Conservation (phyloP, 2,888 invertebrate genomes). For the Margaritifera margaritifera region DNA sequence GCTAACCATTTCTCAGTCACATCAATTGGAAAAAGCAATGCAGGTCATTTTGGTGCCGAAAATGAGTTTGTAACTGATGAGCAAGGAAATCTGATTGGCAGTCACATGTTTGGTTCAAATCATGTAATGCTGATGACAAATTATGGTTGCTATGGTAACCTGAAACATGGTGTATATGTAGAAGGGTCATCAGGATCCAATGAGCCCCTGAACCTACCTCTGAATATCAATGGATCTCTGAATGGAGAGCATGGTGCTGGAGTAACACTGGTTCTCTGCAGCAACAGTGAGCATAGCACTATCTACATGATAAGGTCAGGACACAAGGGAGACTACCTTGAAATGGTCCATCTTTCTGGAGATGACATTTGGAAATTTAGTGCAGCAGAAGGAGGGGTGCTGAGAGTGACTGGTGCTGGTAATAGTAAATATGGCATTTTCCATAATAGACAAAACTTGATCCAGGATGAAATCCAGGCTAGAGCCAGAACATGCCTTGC, state of each 20-base stretch:
- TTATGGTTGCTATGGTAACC: conserved; percentile 40
- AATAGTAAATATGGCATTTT: conserved; percentile 43
- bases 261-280: conserved; percentile 46
- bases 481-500: conserved; percentile 34
- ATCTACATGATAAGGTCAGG: conserved; percentile 50
- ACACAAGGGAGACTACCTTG: conserved; percentile 41
- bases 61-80: conserved; percentile 41
- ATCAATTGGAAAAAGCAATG: conserved; percentile 29
- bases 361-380: conserved; percentile 53
- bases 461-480: neutral
- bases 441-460: conserved; percentile 41
- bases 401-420: conserved; percentile 34
- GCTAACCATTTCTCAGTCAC: conserved; percentile 39
- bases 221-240: conserved; percentile 42
- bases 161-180: conserved; percentile 44
- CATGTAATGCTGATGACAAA: conserved; percentile 49
- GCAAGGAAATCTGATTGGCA: conserved; percentile 42
- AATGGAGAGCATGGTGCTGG: conserved; percentile 32
- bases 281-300: conserved; percentile 34
- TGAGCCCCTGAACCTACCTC: conserved; percentile 14
- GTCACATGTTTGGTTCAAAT: conserved; percentile 52
- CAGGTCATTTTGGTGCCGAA: conserved; percentile 51
- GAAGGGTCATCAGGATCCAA: conserved; percentile 15
- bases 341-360: conserved; percentile 36
- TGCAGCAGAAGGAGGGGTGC: conserved; percentile 14